Evolutionary conservation across 2,113 vertebrate species (phyloP), one percentile per base, ranked within the genome.

Genomic region (Pollachius pollachius): DNA sequence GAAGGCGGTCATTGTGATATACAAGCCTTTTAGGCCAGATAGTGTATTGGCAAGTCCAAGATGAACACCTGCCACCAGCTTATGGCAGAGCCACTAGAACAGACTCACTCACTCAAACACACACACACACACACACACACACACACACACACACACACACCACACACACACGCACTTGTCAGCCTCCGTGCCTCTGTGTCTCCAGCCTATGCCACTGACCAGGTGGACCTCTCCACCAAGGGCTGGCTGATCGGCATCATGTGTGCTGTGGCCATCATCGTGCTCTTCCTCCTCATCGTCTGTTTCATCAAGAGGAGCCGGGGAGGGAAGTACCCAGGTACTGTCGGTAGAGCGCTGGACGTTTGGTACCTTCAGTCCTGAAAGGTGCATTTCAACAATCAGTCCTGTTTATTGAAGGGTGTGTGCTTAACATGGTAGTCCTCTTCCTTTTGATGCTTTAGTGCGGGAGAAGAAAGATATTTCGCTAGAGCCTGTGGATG

Each of bases 241-340:
- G 97, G 97, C 78, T 99, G 97, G 97, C 98, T 99, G 90, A 99
- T 99, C 2, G 97, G 97, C 62, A 93, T 98, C 56, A 99, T 99
- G 97, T 99, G 97, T 6, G 97, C 96, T 37, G 92, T 98, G 7
- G 96, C 95, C 37, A 94, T 99, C n/a, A 92, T 99, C 5, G 96
- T 99, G 60, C 94, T 99, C 69, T 97, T 97, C 81, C 92, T 99
- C 6, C 89, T 99, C 64, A 94, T 97, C 0, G 97, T 99, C 64
- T 99, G 97, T 77, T 99, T 99, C 89, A 98, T 99, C 85, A 99
- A 98, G 92, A 94, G 96, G 83, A 99, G 95, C 83, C 89, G 96
- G 0, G 97, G 97, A 0, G 97, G 97, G 34, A 99, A 98, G 77
- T 99, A 99, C 18, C 95, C 95, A 90, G 97, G 97, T 98, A 79